Evolutionary conservation across 2,888 invertebrate species (phyloP), one percentile per base, ranked within the genome.

Genomic region (Andrena bicolor): DNA sequence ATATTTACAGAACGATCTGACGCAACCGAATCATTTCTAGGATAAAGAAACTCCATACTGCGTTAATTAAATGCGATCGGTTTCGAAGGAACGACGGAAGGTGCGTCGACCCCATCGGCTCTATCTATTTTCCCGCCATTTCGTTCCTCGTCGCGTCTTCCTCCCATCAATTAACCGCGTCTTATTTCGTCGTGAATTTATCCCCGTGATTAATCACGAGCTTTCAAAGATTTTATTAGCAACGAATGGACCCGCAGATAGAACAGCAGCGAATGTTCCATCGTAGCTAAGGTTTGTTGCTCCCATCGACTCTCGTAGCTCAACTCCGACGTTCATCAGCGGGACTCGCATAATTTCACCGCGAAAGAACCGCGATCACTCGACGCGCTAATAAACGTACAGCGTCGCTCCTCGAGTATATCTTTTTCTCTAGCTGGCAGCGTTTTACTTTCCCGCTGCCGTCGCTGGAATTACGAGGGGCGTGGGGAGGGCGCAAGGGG

Each of bases 381-480:
- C 10, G 8, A 32, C 53, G 1, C 65, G 70, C 53, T 74, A 51
- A 82, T 65, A 70, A 85, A 85, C 48, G 72, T n/a, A 13, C 65
- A 26, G 49, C 51, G 23, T 60, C 48, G 60, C 28, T 26, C 68
- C 20, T 23, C 70, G 49, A 48, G 48, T 48, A 32, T 75, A 51
- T 80, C 70, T 73, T 66, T 53, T 41, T 28, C 68, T 69, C 65
- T 73, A 32, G 30, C 51, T 48, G 13, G 49, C 23, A 6, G 32
- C 60, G 20, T 41, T 78, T 73, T 79, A 60, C 70, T 76, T 77
- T 64, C 70, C 51, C 64, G 16, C 23, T 13, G 10, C 63, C n/a
- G 20, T 66, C 48, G 70, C 61, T 51, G 78, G 63, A 82, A 87
- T 85, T 83, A 82, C 63, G 77, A 75, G 69, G 58, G 75, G 68